Base-by-base conservation (phyloP, 2,888 invertebrate species). In the Apodemia mormo region DNA sequence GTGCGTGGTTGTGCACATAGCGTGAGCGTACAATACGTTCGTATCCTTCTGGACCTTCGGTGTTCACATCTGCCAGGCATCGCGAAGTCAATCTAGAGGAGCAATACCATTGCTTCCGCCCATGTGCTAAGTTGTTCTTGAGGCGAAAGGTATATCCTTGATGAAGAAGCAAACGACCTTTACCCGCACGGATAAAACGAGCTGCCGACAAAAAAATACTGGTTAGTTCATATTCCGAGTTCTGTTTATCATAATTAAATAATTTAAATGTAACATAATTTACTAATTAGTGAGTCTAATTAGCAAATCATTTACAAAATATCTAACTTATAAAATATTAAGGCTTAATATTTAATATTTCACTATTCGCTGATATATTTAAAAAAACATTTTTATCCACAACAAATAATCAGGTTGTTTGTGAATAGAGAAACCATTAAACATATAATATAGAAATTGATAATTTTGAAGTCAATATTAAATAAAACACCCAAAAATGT, bases 21-120 rank as follows among this genome's bases (percentile, higher is more conserved):
- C 93, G 91, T 8, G 90, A 92, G 71, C 92, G 92, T 71, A 92
- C 92, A 74, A 93, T 92, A 75, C 92, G 92, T 82, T 92, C 92
- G 79, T 89, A 92, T 0, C 92, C 93, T 77, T 92, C 92, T n/a
- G 92, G 92, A 0, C 92, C 92, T 77, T 92, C 93, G 40, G 93
- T 93, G 80, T 92, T 92, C 30, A 93, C 93, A 77, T 93, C 92
- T 73, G 92, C 92, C 65, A 92, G 85, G 79, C 93, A 93, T 76
- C 93, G 91, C 54, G 93, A 92, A 14, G 92, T 93, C 69, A 92
- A 84, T 56, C 93, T 86, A 69, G 92, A 93, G 29, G 93, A 93
- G 79, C 93, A 93, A 79, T 93, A 92, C 93, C 92, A 93, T 78
- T 93, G 92, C 84, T 93, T 93, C 76, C 92, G 87, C 2, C 93